phyloP scores from a whole-genome alignment of 2,113 vertebrate species.

The Boulengeromyrus knoepffleri region DNA sequence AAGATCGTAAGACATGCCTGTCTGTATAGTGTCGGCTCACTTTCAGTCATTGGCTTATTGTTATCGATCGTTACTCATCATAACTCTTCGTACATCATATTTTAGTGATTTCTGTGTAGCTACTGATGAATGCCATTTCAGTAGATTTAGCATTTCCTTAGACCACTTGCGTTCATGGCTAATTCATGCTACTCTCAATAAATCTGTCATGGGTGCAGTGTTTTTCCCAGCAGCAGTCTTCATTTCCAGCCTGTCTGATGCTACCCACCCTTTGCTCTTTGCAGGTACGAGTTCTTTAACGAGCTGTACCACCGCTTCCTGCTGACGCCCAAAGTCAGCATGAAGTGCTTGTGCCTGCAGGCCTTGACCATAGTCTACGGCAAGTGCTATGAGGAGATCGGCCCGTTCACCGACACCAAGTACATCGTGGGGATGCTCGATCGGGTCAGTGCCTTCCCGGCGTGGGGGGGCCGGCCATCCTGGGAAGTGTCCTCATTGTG shows the following conservation, averaged over 20 bases:
- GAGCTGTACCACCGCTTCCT: slow-evolving; percentile 97
- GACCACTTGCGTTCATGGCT: background rate
- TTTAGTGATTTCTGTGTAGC: background rate
- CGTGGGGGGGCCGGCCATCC: background rate
- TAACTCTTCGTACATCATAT: background rate
- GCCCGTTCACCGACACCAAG: slow-evolving; percentile 89
- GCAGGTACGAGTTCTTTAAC: slow-evolving; percentile 96
- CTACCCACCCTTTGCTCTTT: slow-evolving; percentile 2
- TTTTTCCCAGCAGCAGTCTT: background rate
- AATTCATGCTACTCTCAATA: background rate
- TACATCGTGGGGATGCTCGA: slow-evolving; percentile 97
- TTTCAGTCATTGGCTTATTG: background rate
- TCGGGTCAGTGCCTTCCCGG: slow-evolving; percentile 64
- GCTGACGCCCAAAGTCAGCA: slow-evolving; percentile 93
- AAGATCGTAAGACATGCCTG: slow-evolving; percentile 78
- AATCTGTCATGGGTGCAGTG: background rate
- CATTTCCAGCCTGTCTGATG: background rate
- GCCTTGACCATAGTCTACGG: slow-evolving; percentile 93
- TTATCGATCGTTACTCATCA: background rate
- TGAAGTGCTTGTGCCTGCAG: slow-evolving; percentile 98
- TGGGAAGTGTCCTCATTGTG: background rate
- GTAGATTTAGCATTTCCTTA: background rate
- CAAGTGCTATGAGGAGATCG: slow-evolving; percentile 91
- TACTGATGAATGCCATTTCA: background rate
- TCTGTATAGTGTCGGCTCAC: background rate